Evolutionary conservation across 2,113 vertebrate genomes (phyloP).

Genomic region (Junco hyemalis): DNA sequence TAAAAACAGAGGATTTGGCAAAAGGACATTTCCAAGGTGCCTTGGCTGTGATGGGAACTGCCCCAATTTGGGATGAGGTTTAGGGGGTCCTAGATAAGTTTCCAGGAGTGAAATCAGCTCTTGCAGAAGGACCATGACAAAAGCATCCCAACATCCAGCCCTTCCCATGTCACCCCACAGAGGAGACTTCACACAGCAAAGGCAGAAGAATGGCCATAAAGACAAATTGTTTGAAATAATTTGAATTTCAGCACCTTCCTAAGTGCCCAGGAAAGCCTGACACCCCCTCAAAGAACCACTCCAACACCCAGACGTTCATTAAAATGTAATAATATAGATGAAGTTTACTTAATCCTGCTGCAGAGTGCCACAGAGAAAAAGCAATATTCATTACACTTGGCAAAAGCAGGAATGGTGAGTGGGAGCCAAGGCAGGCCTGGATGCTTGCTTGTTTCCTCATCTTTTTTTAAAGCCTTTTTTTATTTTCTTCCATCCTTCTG

Average conservation of each 20-base stretch:
- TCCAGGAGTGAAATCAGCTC: not conserved
- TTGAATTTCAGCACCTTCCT: not conserved
- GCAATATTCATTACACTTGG: slow-evolving; percentile 52
- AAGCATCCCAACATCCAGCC: not conserved
- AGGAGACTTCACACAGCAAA: not conserved
- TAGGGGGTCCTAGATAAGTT: not conserved
- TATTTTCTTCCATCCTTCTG: slow-evolving; percentile 44
- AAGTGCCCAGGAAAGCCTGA: not conserved
- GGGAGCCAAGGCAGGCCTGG: slow-evolving; percentile 8
- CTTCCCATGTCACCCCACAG: accelerated
- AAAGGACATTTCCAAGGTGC: not conserved
- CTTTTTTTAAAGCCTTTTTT: slow-evolving; percentile 47
- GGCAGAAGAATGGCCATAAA: not conserved
- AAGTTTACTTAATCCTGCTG: slow-evolving; percentile 43
- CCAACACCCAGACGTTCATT: not conserved
- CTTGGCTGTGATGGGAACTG: not conserved
- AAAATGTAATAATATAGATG: slow-evolving; percentile 24
- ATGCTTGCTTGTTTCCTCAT: slow-evolving; percentile 53
- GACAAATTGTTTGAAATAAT: not conserved
- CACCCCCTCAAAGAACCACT: not conserved
- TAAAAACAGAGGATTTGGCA: not conserved
- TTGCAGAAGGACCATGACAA: accelerated
- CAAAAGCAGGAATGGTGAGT: slow-evolving; percentile 34
- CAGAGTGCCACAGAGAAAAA: slow-evolving; percentile 12
- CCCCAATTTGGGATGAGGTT: not conserved